Evolutionary conservation across 2,113 vertebrate genomes (phyloP), one percentile per base, ranked within the genome.

Genomic region (Tetraodon nigroviridis): DNA sequence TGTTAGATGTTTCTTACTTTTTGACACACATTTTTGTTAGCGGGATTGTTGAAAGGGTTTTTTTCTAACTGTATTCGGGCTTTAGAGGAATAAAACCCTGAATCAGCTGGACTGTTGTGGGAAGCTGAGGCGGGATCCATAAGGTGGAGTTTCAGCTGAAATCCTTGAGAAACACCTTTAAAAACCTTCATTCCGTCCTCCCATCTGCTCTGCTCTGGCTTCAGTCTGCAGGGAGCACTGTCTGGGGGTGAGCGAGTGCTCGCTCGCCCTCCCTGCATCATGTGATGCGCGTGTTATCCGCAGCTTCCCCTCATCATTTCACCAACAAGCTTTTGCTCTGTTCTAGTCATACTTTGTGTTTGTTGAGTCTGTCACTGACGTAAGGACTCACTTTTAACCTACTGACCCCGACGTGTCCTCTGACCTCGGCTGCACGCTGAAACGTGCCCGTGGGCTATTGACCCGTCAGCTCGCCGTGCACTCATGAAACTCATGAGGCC

Each of bases 261-360:
- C n/a, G n/a, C n/a, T n/a, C n/a, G n/a, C n/a, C n/a, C n/a, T 52
- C 61, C 3, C 22, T 24, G 22, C 22, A 24, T 69, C 69, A 55
- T 49, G 64, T 67, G 55, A 40, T 60, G 1, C 21, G 52, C 69
- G 64, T 75, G 19, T 13, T 4, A 51, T 64, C 15, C 67, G 60
- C 19, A 44, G 17, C 6, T 24, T 59, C 6, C 32, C 32, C 11
- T 12, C 32, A 37, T 37, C 10, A 8, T 2, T 37, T 37, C 32
- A 50, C 29, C 32, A 37, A 44, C 55, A 46, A 20, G 17, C 48
- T 21, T 55, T 29, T 29, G 47, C 13, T 53, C 48, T 51, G 42
- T 59, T 55, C 29, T 12, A 5, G 50, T 5, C n/a, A 6, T 12
- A 42, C 13, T 46, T 42, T 44, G 7, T 29, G 27, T 16, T 16